phyloP scores from a whole-genome alignment of 2,113 vertebrate species.

The Menidia beryllina region DNA sequence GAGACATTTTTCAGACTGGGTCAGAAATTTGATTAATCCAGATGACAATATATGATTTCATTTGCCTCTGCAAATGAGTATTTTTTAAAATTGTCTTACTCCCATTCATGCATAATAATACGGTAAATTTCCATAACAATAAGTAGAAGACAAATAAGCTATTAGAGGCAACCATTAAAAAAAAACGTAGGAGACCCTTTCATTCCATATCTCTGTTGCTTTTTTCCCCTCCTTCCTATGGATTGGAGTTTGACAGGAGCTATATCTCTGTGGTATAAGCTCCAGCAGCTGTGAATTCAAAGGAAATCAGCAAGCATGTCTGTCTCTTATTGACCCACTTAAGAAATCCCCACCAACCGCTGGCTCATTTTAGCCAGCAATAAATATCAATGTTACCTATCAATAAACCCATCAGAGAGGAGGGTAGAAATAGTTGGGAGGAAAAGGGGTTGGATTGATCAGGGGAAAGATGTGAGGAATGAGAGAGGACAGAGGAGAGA shows the following conservation, averaged over 20 bases:
- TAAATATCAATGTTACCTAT: constrained; percentile 81
- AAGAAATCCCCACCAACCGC: constrained; percentile 65
- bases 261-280: constrained; percentile 54
- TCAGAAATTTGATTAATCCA: constrained; percentile 19
- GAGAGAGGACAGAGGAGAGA: constrained; percentile 45
- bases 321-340: constrained; percentile 75
- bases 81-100: background rate
- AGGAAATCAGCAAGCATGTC: constrained; percentile 69
- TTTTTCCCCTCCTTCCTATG: constrained; percentile 30
- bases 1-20: constrained; percentile 17
- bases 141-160: constrained; percentile 31
- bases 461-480: constrained; percentile 40
- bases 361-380: constrained; percentile 73
- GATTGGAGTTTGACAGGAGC: constrained; percentile 47
- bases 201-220: constrained; percentile 49
- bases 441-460: constrained; percentile 55
- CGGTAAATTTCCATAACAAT: background rate
- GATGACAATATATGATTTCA: constrained; percentile 39
- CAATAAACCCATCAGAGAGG: constrained; percentile 73
- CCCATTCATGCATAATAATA: background rate
- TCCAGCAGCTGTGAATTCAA: constrained; percentile 66
- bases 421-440: constrained; percentile 48
- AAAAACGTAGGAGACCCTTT: constrained; percentile 58
- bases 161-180: constrained; percentile 45
- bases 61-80: background rate